phyloP scores from a whole-genome alignment of 2,888 invertebrate species.

The Amblyjoppa proteus region DNA sequence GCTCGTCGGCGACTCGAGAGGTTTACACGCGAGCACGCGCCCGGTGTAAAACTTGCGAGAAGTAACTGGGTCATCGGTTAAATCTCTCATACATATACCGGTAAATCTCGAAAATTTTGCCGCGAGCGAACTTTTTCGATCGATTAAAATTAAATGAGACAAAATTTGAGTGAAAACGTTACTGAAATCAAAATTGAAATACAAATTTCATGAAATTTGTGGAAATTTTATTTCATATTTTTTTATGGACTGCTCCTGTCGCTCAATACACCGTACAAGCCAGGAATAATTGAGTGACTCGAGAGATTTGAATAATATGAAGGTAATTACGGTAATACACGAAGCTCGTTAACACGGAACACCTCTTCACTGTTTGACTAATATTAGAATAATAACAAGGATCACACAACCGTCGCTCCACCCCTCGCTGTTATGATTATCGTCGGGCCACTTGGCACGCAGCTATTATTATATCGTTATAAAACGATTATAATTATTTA shows the following conservation, averaged over 20 bases:
- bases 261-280: neutral
- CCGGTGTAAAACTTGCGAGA: constrained; percentile 1
- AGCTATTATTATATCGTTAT: constrained; percentile 65
- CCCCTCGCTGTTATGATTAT: constrained; percentile 50
- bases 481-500: constrained; percentile 66
- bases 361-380: constrained; percentile 57
- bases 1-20: constrained; percentile 7
- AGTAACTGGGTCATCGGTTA: constrained; percentile 54
- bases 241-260: neutral
- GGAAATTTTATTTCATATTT: neutral
- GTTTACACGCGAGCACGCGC: constrained; percentile 42
- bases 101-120: constrained; percentile 30
- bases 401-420: constrained; percentile 17
- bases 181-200: neutral
- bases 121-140: neutral
- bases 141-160: neutral
- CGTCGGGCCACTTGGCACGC: constrained; percentile 46
- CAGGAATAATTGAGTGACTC: constrained; percentile 47
- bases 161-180: neutral
- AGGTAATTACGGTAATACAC: constrained; percentile 54
- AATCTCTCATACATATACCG: constrained; percentile 1
- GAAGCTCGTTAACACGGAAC: constrained; percentile 47
- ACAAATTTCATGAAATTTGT: neutral
- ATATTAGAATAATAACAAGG: constrained; percentile 62
- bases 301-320: constrained; percentile 52